Base-by-base conservation (phyloP, 2,797 vertebrate species). In the Danio choprae region DNA sequence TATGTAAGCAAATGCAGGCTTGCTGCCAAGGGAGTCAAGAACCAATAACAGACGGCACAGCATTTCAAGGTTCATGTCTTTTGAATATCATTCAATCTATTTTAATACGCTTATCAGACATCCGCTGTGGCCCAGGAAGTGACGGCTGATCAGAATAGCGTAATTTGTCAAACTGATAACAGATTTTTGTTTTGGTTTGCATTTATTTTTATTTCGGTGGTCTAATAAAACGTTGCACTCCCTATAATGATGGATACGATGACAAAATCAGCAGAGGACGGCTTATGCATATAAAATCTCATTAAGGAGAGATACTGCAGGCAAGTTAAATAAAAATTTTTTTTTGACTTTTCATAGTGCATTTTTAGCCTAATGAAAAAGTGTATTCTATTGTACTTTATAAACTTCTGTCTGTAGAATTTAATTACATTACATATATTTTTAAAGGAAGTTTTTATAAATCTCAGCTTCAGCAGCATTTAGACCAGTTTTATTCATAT, bases 91-190 rank as follows among this genome's bases (percentile, higher is more conserved):
- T 22, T 64, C n/a, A 55, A 48, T 73, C 59, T 82, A 65, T 82
- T 82, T 82, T 65, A 70, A 81, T 53, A 64, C 55, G 3, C 74
- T 77, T 81, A 81, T 81, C 80, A 76, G 58, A 72, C 78, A 77
- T 70, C 71, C 65, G 56, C 43, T 71, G 58, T 70, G 70, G 50
- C 44, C 29, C 51, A 65, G 74, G 68, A 82, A 72, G 74, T 64
- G 68, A 55, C 46, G 41, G 20, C 70, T 56, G 22, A 74, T 67
- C 40, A 56, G 69, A 74, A 60, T 56, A 64, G 41, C 56, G 11
- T 36, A 62, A 71, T 70, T 58, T 48, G 60, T 80, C 70, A 73
- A 38, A 55, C 13, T n/a, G 69, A 80, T 73, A 80, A 80, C 59
- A 43, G 50, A 46, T 7, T 41, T 56, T 12, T 69, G 44, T 71